Evolutionary conservation across 2,888 invertebrate species (phyloP).

Genomic region (Aromia moschata): DNA sequence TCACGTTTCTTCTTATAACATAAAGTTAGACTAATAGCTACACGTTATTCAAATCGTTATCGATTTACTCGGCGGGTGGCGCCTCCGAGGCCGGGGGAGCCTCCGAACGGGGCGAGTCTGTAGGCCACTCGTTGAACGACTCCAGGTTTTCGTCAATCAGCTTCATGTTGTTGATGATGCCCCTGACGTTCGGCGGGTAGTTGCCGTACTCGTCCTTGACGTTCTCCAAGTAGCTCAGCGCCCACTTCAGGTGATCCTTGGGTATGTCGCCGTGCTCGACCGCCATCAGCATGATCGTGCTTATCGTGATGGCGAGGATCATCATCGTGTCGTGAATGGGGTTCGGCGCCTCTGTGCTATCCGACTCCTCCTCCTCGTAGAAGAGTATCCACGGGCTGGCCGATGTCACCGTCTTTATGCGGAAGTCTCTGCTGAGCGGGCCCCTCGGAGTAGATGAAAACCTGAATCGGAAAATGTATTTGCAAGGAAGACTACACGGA

Average conservation of each 20-base stretch:
- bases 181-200: slow-evolving; percentile 30
- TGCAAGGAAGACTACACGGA: too few relatives aligned
- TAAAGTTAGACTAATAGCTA: too few relatives aligned
- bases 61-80: not conserved
- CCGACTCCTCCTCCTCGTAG: slow-evolving; percentile 1
- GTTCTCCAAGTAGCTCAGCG: slow-evolving; percentile 29
- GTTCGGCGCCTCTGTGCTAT: slow-evolving; percentile 7
- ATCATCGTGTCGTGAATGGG: slow-evolving; percentile 46
- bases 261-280: slow-evolving; percentile 11
- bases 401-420: not conserved
- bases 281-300: slow-evolving; percentile 26
- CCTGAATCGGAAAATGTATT: too few relatives aligned
- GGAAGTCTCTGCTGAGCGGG: slow-evolving; percentile 4
- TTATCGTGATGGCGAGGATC: slow-evolving; percentile 27
- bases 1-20: too few relatives aligned
- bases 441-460: not conserved
- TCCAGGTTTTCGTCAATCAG: slow-evolving; percentile 7
- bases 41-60: too few relatives aligned
- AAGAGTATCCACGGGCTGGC: slow-evolving; percentile 4
- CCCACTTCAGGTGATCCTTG: slow-evolving; percentile 28
- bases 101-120: not conserved
- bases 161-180: slow-evolving; percentile 33
- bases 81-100: not conserved
- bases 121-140: not conserved
- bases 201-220: slow-evolving; percentile 34